Evolutionary conservation across 2,113 vertebrate species (phyloP).

Genomic region (Anthoscopus minutus): DNA sequence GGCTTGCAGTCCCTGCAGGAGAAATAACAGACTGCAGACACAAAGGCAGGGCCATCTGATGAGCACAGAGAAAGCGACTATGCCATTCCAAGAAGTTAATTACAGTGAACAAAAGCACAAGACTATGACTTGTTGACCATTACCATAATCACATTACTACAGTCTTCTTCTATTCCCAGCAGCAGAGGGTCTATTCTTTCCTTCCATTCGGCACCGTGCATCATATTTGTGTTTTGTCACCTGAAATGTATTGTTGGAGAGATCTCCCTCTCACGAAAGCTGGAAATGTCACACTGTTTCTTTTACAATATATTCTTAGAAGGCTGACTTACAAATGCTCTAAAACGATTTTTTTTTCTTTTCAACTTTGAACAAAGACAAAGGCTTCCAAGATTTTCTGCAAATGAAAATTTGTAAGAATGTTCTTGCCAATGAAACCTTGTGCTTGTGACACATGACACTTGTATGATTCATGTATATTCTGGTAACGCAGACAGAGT

Average conservation of each 20-base stretch:
- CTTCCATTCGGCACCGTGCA: constrained; percentile 29
- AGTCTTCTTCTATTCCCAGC: constrained; percentile 74
- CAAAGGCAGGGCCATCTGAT: constrained; percentile 75
- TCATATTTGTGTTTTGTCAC: constrained; percentile 65
- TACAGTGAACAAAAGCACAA: constrained; percentile 78
- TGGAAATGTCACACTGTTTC: background rate
- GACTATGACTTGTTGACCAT: constrained; percentile 91
- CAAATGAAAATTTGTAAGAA: background rate
- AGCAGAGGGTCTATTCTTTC: constrained; percentile 28
- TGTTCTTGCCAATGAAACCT: background rate
- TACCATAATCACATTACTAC: constrained; percentile 94
- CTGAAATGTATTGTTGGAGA: constrained; percentile 1
- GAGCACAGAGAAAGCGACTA: constrained; percentile 72
- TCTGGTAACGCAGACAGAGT: background rate
- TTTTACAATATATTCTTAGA: background rate
- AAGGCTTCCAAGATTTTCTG: background rate
- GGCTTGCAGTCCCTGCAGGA: constrained; percentile 57
- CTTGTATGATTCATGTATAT: background rate
- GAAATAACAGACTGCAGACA: constrained; percentile 67
- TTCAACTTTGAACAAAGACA: background rate
- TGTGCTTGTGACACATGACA: background rate
- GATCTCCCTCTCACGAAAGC: background rate
- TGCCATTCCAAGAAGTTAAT: constrained; percentile 78
- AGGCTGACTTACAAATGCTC: background rate
- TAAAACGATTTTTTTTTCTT: background rate